These are phyloP conservation scores for Nasua narica DNA, from an alignment of 2,797 vertebrate species.

Conservation along the genomic window DNA sequence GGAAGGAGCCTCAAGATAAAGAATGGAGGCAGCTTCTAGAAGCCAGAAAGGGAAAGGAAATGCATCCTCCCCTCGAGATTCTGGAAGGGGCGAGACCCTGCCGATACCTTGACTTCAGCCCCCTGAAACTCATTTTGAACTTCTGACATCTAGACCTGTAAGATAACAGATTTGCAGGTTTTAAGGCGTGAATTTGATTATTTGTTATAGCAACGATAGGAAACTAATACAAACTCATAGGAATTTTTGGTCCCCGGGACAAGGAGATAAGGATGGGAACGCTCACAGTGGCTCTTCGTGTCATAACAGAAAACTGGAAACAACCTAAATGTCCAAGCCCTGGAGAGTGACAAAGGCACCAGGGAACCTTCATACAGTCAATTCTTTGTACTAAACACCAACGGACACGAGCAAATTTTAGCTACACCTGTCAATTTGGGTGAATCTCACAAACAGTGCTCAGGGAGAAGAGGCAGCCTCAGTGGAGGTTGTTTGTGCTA, in stretches of 20 bases:
- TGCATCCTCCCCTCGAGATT: neutral
- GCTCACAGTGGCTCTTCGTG: neutral
- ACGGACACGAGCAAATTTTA: neutral
- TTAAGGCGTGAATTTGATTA: neutral
- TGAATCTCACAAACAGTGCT: neutral
- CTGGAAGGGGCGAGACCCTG: neutral
- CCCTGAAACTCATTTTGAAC: neutral
- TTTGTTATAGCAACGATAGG: neutral
- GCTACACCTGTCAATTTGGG: neutral
- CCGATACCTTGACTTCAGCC: neutral
- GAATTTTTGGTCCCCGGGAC: neutral
- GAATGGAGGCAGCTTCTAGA: neutral
- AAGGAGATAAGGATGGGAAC: neutral
- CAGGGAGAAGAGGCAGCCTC: neutral
- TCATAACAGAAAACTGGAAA: neutral
- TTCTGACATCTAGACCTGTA: neutral
- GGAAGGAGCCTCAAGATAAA: neutral
- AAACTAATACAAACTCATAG: neutral
- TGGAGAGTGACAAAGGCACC: neutral
- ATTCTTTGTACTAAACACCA: neutral
- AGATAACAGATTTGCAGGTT: neutral
- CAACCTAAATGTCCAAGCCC: neutral
- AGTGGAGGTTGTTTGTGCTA: neutral
- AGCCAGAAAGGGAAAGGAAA: neutral
- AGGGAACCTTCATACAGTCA: rapidly evolving